Conservation (phyloP, 2,888 invertebrate species). For the Meandrusa payeni region DNA sequence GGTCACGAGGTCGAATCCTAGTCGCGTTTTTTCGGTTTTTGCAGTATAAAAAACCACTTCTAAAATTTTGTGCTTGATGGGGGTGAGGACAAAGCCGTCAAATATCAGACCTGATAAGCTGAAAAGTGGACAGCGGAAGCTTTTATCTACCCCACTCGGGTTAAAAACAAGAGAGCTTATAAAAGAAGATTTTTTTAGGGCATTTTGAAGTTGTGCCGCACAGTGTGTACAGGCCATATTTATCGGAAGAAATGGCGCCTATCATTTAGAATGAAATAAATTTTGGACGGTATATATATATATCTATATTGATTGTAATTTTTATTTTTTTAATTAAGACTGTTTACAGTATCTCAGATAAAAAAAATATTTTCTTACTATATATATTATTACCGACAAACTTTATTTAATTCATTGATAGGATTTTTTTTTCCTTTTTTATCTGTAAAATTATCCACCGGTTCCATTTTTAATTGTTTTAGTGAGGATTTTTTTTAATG, state of each 20-base stretch:
- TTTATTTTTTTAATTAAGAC: constrained; percentile 10
- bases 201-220: constrained; percentile 4
- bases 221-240: constrained; percentile 9
- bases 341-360: constrained; percentile 18
- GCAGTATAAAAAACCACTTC: too few relatives aligned
- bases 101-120: too few relatives aligned
- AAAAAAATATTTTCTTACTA: constrained; percentile 16
- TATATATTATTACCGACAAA: constrained; percentile 4
- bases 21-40: too few relatives aligned
- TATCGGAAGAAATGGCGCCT: neutral
- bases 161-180: too few relatives aligned
- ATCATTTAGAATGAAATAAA: constrained; percentile 6
- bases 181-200: too few relatives aligned
- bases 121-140: too few relatives aligned
- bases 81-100: too few relatives aligned
- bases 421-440: neutral
- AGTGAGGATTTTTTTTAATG: too few relatives aligned
- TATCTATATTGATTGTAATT: constrained; percentile 5
- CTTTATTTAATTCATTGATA: constrained; percentile 8
- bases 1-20: too few relatives aligned
- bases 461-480: neutral
- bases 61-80: too few relatives aligned
- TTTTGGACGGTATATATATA: constrained; percentile 2
- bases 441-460: neutral
- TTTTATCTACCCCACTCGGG: too few relatives aligned